These are phyloP conservation scores for Florisuga fusca DNA, from an alignment of 2,797 vertebrate genomes.

Conservation along the genomic window DNA sequence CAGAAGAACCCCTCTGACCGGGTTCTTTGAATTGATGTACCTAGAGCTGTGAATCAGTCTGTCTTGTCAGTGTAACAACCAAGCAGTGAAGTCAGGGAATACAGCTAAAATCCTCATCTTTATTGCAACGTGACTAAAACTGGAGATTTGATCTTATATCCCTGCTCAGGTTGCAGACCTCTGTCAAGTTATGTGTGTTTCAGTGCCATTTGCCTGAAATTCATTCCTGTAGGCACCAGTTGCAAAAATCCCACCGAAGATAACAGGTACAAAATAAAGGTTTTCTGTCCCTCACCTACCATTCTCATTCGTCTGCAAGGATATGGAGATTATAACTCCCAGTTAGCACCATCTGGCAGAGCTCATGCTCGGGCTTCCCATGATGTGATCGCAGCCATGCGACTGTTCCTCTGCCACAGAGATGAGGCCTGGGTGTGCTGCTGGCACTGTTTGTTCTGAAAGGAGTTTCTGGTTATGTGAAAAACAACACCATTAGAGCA, in stretches of 20 bases:
- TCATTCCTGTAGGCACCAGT: neutral
- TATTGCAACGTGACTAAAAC: neutral
- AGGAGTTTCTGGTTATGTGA: neutral
- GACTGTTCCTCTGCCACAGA: neutral
- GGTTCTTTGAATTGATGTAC: neutral
- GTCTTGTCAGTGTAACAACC: too few relatives aligned
- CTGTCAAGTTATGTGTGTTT: accelerated
- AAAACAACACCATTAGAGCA: neutral
- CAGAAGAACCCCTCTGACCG: neutral
- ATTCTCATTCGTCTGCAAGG: neutral
- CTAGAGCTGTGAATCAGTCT: neutral
- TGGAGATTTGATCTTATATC: neutral
- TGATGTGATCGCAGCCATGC: neutral
- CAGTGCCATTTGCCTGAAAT: neutral
- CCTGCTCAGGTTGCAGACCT: neutral
- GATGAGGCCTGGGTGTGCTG: neutral
- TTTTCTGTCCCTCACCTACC: neutral
- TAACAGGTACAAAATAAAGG: neutral
- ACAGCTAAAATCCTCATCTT: neutral
- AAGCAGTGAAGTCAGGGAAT: neutral
- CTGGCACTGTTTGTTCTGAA: neutral
- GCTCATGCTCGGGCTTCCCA: neutral
- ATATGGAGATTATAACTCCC: neutral
- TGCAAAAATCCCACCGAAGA: neutral
- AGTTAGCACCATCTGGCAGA: neutral